These are phyloP conservation scores for Notolabrus celidotus DNA, from an alignment of 2,797 vertebrate species.

Conservation along the genomic window DNA sequence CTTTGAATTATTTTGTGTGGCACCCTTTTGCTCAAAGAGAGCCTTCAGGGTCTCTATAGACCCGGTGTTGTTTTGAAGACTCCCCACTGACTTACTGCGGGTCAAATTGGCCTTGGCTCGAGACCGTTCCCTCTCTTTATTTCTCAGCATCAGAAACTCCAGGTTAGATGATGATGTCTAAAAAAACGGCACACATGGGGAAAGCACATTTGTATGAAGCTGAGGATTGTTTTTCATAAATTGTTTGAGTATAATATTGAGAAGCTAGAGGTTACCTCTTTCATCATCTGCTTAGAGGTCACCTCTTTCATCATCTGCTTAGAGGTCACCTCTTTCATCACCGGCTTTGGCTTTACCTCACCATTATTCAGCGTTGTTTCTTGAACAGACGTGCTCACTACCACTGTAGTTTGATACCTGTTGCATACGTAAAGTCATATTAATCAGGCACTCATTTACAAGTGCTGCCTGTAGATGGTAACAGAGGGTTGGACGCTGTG, in stretches of 20 bases:
- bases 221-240: background rate
- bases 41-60: slow-evolving; percentile 76
- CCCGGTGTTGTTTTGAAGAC: slow-evolving; percentile 56
- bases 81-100: slow-evolving; percentile 80
- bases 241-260: background rate
- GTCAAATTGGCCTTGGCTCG: slow-evolving; percentile 46
- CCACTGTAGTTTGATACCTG: slow-evolving; percentile 75
- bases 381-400: slow-evolving; percentile 23
- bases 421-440: slow-evolving; percentile 10
- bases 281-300: slow-evolving; percentile 13
- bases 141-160: slow-evolving; percentile 50
- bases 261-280: slow-evolving; percentile 50
- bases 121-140: slow-evolving; percentile 43
- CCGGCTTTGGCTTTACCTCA: slow-evolving; percentile 44
- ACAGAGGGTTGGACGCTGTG: background rate
- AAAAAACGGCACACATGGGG: slow-evolving; percentile 13
- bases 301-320: slow-evolving; percentile 49
- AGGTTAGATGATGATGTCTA: slow-evolving; percentile 38
- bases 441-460: background rate
- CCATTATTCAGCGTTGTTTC: background rate
- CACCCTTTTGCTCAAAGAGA: slow-evolving; percentile 78
- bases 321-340: slow-evolving; percentile 49
- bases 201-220: background rate
- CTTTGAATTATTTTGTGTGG: slow-evolving; percentile 14
- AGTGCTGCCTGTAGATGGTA: background rate